Evolutionary conservation across 1,140 invertebrate species (phyloP).

Genomic region (Pemphigus obesinymphae): DNA sequence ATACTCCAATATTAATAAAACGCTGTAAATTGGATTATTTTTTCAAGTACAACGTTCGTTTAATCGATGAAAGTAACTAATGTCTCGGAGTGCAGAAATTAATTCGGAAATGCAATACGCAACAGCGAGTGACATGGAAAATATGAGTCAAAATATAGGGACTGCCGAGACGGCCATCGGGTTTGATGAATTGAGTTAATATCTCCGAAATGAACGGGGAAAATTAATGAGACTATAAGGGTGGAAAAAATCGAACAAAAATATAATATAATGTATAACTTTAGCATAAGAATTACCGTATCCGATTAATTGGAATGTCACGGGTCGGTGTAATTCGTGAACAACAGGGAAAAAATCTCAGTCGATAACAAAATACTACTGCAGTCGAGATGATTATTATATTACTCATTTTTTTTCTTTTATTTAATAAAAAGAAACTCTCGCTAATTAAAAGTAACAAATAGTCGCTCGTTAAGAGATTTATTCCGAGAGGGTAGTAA

Average conservation of each 20-base stretch:
- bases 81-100: neutral
- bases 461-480: slow-evolving; percentile 36
- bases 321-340: slow-evolving; percentile 3
- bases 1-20: neutral
- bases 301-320: slow-evolving; percentile 37
- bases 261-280: neutral
- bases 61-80: neutral
- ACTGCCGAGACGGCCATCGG: neutral
- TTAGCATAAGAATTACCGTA: neutral
- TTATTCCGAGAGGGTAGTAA: slow-evolving; percentile 12
- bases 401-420: slow-evolving; percentile 1
- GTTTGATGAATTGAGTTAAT: slow-evolving; percentile 36
- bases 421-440: slow-evolving; percentile 39
- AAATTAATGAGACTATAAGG: slow-evolving; percentile 29
- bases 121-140: slow-evolving; percentile 5
- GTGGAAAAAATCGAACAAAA: slow-evolving; percentile 6
- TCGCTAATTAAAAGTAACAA: slow-evolving; percentile 41
- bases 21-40: neutral
- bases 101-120: neutral
- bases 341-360: slow-evolving; percentile 21
- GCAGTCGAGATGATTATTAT: slow-evolving; percentile 32
- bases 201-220: slow-evolving; percentile 8
- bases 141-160: slow-evolving; percentile 32
- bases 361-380: slow-evolving; percentile 3
- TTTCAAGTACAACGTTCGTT: neutral